These are phyloP conservation scores for Erythrolamprus reginae DNA, from an alignment of 2,113 vertebrate species.

Conservation along the genomic window DNA sequence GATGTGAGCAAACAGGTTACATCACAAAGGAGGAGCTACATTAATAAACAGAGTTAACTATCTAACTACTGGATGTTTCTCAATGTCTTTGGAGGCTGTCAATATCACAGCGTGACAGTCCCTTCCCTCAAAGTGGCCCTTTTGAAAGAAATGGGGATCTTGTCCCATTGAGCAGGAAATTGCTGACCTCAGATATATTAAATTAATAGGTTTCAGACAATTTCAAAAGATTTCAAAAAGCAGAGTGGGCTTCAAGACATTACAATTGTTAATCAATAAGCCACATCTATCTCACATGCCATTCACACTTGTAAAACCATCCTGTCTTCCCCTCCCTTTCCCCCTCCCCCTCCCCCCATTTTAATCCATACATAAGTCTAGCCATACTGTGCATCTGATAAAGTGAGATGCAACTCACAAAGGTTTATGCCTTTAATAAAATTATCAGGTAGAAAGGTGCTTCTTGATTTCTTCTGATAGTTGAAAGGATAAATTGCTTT, in stretches of 20 bases:
- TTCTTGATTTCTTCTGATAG: not conserved
- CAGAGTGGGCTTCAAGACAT: not conserved
- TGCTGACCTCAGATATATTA: not conserved
- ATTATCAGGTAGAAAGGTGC: not conserved
- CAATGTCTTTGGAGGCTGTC: too few species aligned
- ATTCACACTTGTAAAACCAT: not conserved
- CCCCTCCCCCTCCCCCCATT: not conserved
- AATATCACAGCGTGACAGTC: too few species aligned
- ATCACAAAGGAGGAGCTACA: too few species aligned
- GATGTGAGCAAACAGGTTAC: too few species aligned
- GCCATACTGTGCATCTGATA: not conserved
- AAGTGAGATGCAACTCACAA: not conserved
- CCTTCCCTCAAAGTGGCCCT: not conserved
- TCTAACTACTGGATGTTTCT: too few species aligned
- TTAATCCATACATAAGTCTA: not conserved
- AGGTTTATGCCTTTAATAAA: not conserved
- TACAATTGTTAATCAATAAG: not conserved
- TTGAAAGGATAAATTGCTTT: not conserved
- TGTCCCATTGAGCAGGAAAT: not conserved
- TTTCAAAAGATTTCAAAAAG: not conserved
- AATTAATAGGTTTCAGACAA: not conserved
- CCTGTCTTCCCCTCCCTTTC: not conserved
- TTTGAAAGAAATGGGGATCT: not conserved
- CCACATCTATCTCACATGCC: not conserved
- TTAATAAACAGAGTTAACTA: too few species aligned